Evolutionary conservation across 2,797 vertebrate genomes (phyloP).

Genomic region (Catostomus latipinnis): DNA sequence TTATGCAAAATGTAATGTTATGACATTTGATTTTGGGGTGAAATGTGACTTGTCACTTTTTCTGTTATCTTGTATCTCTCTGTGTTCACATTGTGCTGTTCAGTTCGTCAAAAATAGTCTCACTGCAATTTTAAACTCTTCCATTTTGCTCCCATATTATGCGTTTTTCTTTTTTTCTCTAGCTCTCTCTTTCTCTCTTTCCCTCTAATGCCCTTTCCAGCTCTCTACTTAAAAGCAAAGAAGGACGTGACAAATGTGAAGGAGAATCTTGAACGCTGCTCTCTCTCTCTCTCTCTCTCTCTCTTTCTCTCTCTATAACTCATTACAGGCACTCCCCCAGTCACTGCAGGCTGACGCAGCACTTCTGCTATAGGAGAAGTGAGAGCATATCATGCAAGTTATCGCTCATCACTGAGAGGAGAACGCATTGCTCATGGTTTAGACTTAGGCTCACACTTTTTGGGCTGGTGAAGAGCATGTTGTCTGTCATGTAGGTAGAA

Average conservation of each 20-base stretch:
- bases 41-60: too few species aligned
- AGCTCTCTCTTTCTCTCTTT: slow-evolving; percentile 9
- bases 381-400: slow-evolving; percentile 37
- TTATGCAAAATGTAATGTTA: too few species aligned
- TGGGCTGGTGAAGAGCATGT: background rate
- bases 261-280: slow-evolving; percentile 22
- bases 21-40: too few species aligned
- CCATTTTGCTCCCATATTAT: slow-evolving; percentile 16
- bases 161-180: slow-evolving; percentile 19
- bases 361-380: slow-evolving; percentile 35
- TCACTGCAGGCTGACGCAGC: slow-evolving; percentile 54
- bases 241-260: slow-evolving; percentile 11
- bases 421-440: background rate
- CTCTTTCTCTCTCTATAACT: slow-evolving; percentile 13
- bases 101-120: slow-evolving; percentile 39
- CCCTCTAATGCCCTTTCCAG: slow-evolving; percentile 10
- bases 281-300: slow-evolving; percentile 23
- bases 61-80: background rate
- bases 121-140: slow-evolving; percentile 42
- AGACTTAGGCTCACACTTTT: background rate
- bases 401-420: slow-evolving; percentile 11
- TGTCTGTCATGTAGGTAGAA: background rate
- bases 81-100: slow-evolving; percentile 14
- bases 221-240: slow-evolving; percentile 33
- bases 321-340: slow-evolving; percentile 35